Evolutionary conservation across 2,113 vertebrate species (phyloP), one percentile per base, ranked within the genome.

Genomic region (Mobula birostris): DNA sequence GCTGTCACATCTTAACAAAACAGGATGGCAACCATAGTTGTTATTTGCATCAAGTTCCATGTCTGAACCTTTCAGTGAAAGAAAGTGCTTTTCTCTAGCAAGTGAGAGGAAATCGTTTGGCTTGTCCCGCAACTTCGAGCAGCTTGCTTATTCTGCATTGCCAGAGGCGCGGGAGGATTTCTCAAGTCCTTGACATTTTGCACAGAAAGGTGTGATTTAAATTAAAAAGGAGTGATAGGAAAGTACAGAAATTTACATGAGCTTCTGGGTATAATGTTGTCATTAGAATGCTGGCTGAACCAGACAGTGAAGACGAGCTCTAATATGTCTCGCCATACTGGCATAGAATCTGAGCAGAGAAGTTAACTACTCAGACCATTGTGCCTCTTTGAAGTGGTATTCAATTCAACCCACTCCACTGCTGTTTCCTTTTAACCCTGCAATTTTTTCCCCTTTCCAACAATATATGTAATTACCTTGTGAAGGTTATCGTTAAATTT

Each of bases 161-260:
- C 61, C n/a, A 90, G 85, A 19, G 29, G 85, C 85, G 32, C 85
- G n/a, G 85, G 82, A 90, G 85, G 85, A 90, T 90, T 66, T 90
- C 29, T 63, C 85, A 32, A 66, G 85, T 63, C 3, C 63, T 63
- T 90, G 85, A 90, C 85, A 68, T 90, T 90, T 90, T 32, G 61
- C 85, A 90, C 61, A 90, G 58, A 63, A 66, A 66, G 85, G 85
- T 90, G 85, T 90, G 85, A 90, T 90, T 88, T 90, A 66, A 32
- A 66, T 32, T 66, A 68, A 32, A 90, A 90, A n/a, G 6, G 27
- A n/a, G 29, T 90, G 85, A 66, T 19, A 61, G 14, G 85, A 90
- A 66, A 17, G 85, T 14, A 90, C 29, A 36, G 61, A 90, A 66
- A 90, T 90, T 90, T 66, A 32, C 85, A 88, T 88, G 61, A 90